A percentile compares a stretch with the other conserved stretches of the same genome.
Evolutionary conservation across 2,113 vertebrate genomes (phyloP).

Genomic region (Pithys albifrons): DNA sequence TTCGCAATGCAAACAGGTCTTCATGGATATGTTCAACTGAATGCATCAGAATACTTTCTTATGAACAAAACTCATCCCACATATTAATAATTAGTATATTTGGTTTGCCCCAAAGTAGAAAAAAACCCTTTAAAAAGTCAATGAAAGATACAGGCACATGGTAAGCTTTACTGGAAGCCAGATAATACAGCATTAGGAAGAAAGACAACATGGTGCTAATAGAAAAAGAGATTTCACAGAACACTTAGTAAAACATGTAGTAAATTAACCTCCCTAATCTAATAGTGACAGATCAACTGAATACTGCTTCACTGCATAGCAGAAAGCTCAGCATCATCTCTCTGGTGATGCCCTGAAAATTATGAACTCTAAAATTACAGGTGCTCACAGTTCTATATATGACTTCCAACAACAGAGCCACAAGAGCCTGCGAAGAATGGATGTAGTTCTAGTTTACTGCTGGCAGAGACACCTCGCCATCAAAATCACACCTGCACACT

Average conservation of each 20-base stretch:
- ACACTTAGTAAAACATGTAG: rapidly evolving
- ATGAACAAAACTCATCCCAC: not conserved
- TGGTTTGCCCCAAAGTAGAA: not conserved
- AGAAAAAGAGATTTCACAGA: not conserved
- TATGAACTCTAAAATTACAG: not conserved
- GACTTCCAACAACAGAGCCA: not conserved
- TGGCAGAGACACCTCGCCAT: not conserved
- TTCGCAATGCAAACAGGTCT: not conserved
- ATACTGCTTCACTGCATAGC: not conserved
- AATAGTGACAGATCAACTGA: not conserved
- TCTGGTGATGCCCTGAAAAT: not conserved
- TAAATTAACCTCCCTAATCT: not conserved
- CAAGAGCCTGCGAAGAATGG: not conserved
- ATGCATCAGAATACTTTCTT: not conserved
- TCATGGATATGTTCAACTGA: not conserved
- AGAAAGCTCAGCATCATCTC: not conserved
- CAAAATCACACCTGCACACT: not conserved
- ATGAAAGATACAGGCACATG: not conserved
- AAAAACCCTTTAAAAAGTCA: not conserved
- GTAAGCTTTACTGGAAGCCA: not conserved
- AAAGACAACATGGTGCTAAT: not conserved
- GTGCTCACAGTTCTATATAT: not conserved
- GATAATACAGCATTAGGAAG: not conserved
- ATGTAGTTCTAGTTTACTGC: not conserved
- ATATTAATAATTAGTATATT: not conserved